A percentile compares a stretch with the other conserved stretches of the same genome.
Evolutionary conservation across 2,888 invertebrate genomes (phyloP).

Genomic region (Rhagophthalmus giganteus): DNA sequence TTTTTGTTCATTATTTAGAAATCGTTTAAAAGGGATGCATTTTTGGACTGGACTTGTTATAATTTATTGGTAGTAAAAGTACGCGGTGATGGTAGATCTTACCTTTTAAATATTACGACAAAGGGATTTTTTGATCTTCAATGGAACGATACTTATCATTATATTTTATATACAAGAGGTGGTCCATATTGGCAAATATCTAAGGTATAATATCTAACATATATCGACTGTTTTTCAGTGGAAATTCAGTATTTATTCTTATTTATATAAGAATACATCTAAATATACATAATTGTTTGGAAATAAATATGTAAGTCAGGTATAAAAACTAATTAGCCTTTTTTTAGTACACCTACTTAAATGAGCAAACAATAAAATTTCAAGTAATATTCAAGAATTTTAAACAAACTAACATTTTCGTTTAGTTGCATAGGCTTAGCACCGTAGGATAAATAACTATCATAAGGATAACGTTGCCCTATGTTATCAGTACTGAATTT

Average conservation of each 20-base stretch:
- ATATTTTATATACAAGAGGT: conserved; percentile 88
- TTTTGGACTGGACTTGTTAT: conserved; percentile 76
- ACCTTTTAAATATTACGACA: conserved; percentile 77
- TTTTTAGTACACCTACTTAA: too few relatives aligned
- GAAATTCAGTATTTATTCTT: not conserved
- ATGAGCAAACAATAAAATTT: too few relatives aligned
- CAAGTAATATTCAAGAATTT: too few relatives aligned
- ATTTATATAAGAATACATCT: not conserved
- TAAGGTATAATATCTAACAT: too few relatives aligned
- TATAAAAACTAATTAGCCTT: too few relatives aligned
- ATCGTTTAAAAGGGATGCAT: conserved; percentile 75
- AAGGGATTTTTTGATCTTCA: conserved; percentile 78
- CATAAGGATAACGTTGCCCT: too few relatives aligned
- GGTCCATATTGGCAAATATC: conserved; percentile 98
- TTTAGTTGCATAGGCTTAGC: too few relatives aligned
- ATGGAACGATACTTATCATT: conserved; percentile 90
- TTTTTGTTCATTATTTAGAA: conserved; percentile 59
- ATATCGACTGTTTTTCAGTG: not conserved
- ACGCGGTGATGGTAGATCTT: conserved; percentile 92
- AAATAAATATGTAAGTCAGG: too few relatives aligned
- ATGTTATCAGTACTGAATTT: too few relatives aligned
- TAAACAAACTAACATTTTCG: too few relatives aligned
- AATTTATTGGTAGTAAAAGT: conserved; percentile 77
- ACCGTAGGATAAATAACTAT: too few relatives aligned
- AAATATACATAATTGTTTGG: too few relatives aligned